Conservation (phyloP, 2,888 invertebrate species). For the Aspidiotus destructor region DNA sequence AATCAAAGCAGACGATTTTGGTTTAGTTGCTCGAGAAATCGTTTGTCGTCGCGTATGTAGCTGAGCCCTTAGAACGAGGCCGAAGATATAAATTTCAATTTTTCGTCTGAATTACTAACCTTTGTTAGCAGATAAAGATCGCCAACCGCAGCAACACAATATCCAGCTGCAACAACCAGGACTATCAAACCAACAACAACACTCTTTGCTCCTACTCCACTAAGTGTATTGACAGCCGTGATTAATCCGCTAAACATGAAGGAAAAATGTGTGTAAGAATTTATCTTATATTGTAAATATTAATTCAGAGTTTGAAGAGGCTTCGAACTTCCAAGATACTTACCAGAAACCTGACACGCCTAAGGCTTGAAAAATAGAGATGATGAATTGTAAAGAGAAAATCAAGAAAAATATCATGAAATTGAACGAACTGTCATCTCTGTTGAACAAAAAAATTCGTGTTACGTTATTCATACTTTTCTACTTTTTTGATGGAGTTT, state of each 20-base stretch:
- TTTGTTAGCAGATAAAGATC: constrained; percentile 77
- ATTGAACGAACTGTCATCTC: constrained; percentile 97
- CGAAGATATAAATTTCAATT: not conserved
- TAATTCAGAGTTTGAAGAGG: not conserved
- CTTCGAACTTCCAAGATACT: constrained; percentile 42
- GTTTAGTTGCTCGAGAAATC: no score
- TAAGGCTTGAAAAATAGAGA: constrained; percentile 66
- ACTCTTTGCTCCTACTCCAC: constrained; percentile 46
- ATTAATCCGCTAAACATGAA: constrained; percentile 58
- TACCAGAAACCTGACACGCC: constrained; percentile 64
- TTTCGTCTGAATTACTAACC: constrained; percentile 46
- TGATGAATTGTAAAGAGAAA: constrained; percentile 89
- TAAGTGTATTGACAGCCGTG: constrained; percentile 58
- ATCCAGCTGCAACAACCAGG: constrained; percentile 67
- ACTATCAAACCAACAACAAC: constrained; percentile 68
- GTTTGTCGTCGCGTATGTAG: no score
- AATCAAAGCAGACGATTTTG: no score
- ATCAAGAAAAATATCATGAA: constrained; percentile 99
- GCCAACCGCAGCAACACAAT: constrained; percentile 62
- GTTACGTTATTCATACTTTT: constrained; percentile 3
- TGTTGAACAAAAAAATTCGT: constrained; percentile 42
- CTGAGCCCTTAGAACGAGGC: no score
- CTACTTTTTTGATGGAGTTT: no score
- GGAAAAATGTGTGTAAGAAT: no score
- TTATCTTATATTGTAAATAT: no score